These are phyloP conservation scores for Rhagium mordax DNA, from an alignment of 2,888 invertebrate genomes.

Conservation along the genomic window DNA sequence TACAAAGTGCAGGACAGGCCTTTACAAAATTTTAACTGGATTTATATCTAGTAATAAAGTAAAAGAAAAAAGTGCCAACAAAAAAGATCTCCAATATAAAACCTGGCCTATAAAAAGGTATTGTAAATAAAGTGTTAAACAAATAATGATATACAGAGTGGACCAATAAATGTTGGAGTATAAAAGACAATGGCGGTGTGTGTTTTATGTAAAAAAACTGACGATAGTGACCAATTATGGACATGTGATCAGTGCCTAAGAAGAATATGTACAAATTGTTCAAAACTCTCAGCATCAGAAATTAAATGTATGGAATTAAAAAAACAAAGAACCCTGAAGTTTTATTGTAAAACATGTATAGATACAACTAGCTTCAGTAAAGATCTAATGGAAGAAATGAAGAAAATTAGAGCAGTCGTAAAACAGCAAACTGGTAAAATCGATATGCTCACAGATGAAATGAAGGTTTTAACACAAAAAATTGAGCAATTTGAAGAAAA, in stretches of 20 bases:
- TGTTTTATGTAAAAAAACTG: background rate
- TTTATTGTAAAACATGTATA: background rate
- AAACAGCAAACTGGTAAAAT: background rate
- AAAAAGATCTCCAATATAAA: too few relatives aligned
- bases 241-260: background rate
- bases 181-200: background rate
- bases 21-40: background rate
- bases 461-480: background rate
- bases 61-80: background rate
- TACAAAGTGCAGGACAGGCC: background rate
- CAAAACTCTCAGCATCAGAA: conserved; percentile 8
- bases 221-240: background rate
- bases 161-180: background rate
- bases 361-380: background rate
- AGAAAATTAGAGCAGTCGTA: background rate
- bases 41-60: background rate
- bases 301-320: background rate
- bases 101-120: background rate
- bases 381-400: background rate
- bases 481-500: background rate
- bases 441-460: background rate
- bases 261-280: background rate
- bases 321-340: background rate
- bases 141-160: background rate
- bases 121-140: background rate